phyloP scores from a whole-genome alignment of 53 echinoderm and acorn worm species.

The Zoroaster sp. region DNA sequence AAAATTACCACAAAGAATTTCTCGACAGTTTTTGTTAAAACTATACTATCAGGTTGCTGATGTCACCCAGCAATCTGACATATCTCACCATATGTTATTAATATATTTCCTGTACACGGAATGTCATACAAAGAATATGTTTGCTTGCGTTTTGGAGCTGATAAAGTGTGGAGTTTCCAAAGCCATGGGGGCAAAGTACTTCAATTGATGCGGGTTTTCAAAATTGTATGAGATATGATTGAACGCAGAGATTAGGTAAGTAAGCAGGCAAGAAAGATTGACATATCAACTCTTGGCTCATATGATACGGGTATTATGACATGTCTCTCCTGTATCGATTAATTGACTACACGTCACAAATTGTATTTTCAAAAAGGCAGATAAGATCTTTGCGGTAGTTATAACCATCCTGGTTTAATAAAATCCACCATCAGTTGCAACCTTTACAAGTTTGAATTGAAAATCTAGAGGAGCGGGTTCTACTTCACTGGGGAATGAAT shows the following conservation, averaged over 20 bases:
- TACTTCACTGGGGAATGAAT: too few relatives aligned
- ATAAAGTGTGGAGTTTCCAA: neutral
- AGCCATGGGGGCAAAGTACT: neutral
- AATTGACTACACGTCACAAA: neutral
- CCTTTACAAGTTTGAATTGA: too few relatives aligned
- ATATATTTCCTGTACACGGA: neutral
- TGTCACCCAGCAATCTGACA: neutral
- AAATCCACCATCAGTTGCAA: too few relatives aligned
- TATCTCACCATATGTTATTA: slow-evolving; percentile 1
- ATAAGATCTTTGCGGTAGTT: neutral
- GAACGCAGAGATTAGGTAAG: neutral
- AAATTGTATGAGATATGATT: neutral
- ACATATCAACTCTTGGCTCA: neutral
- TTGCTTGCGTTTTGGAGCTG: neutral
- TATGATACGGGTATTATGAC: neutral
- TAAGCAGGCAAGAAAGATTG: neutral
- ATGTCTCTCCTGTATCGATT: neutral
- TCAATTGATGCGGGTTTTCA: neutral
- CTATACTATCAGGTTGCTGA: neutral
- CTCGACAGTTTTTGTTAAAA: neutral
- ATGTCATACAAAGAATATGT: neutral
- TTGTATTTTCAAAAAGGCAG: neutral
- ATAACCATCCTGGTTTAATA: too few relatives aligned
- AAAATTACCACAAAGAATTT: neutral
- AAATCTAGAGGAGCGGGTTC: too few relatives aligned